Percentiles rank a stretch among this genome's conserved stretches.
Conservation (phyloP, 2,888 invertebrate genomes). For the Diaphora mendica region DNA sequence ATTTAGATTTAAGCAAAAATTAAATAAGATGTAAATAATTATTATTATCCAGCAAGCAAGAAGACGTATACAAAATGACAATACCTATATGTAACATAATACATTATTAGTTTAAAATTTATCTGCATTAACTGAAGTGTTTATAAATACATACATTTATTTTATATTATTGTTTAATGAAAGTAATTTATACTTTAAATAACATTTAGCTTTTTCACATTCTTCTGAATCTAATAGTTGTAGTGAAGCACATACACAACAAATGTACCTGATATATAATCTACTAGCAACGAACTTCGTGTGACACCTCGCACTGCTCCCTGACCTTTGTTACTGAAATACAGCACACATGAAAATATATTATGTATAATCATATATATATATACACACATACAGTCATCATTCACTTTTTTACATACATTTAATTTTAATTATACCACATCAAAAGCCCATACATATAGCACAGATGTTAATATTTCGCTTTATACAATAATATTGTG, state of each 20-base stretch:
- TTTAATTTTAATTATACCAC: background rate
- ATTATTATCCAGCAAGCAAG: conserved; percentile 57
- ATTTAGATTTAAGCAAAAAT: conserved; percentile 73
- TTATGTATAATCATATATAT: background rate
- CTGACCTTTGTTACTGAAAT: background rate
- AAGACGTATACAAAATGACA: conserved; percentile 55
- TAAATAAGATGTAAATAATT: conserved; percentile 82
- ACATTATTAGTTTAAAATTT: conserved; percentile 26
- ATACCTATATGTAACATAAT: conserved; percentile 46
- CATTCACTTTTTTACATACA: background rate
- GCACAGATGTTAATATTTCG: conserved; percentile 9
- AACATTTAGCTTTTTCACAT: conserved; percentile 32
- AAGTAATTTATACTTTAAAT: conserved; percentile 22
- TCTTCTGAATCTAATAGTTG: conserved; percentile 20
- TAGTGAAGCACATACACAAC: conserved; percentile 52
- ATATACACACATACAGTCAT: background rate
- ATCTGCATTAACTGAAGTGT: conserved; percentile 10
- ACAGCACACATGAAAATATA: background rate
- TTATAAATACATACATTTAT: conserved; percentile 16
- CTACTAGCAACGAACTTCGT: conserved; percentile 32
- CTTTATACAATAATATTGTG: background rate
- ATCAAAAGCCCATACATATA: conserved; percentile 1
- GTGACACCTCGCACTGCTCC: conserved; percentile 3
- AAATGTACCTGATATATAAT: conserved; percentile 59
- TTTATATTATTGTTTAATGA: conserved; percentile 33